Conservation (phyloP, 53 echinoderm and acorn worm species). For the Holothuria leucospilota region DNA sequence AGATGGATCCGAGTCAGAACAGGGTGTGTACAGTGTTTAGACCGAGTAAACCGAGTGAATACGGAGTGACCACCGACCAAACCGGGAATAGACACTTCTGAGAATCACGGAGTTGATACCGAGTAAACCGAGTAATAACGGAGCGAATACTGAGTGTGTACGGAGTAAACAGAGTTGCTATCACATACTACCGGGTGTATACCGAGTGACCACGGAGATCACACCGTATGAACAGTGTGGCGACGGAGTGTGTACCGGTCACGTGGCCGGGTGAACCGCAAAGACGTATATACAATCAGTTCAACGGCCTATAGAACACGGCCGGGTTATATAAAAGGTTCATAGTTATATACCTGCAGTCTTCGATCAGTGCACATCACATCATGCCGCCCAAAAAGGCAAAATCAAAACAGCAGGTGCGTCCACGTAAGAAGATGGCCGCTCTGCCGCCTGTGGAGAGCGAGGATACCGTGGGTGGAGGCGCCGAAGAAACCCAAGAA, state of each 20-base stretch:
- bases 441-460: background rate
- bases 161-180: background rate
- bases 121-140: conserved; percentile 1
- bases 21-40: background rate
- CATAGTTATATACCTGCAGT: background rate
- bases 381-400: background rate
- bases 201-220: background rate
- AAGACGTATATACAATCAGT: background rate
- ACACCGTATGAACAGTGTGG: background rate
- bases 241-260: conserved; percentile 1
- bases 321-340: background rate
- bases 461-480: background rate
- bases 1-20: conserved; percentile 1
- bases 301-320: background rate
- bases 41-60: conserved; percentile 8
- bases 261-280: background rate
- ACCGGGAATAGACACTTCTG: background rate
- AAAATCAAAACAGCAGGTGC: background rate
- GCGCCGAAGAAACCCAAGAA: too few species aligned
- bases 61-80: background rate
- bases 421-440: background rate
- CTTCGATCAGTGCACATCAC: background rate
- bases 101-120: background rate
- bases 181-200: background rate
- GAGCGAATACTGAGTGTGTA: background rate